A percentile compares a stretch with the other conserved stretches of the same genome.
These are phyloP conservation scores for Mus spicilegus DNA, from an alignment of 2,113 vertebrate species.

Conservation along the genomic window DNA sequence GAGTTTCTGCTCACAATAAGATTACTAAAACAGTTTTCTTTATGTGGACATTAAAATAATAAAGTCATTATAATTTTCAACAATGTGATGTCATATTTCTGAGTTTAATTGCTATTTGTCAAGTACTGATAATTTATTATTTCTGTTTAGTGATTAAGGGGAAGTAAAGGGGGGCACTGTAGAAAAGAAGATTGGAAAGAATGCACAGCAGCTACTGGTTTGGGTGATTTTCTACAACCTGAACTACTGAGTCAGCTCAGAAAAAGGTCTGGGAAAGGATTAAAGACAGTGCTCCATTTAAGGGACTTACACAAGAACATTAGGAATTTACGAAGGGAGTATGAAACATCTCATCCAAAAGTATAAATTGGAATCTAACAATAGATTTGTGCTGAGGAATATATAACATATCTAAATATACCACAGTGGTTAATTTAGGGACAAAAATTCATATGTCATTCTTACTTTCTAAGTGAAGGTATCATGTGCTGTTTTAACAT, in stretches of 20 bases:
- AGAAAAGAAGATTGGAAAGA: neutral
- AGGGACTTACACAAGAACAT: neutral
- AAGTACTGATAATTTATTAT: neutral
- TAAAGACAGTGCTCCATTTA: neutral
- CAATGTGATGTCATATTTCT: neutral
- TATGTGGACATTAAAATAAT: neutral
- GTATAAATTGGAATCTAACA: neutral
- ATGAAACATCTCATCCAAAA: neutral
- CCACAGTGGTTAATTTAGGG: neutral
- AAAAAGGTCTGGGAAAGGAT: neutral
- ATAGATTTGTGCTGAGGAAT: neutral
- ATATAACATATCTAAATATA: neutral
- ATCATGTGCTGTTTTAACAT: neutral
- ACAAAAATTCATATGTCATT: neutral
- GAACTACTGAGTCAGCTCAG: neutral
- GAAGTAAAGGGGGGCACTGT: neutral
- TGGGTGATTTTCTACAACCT: neutral
- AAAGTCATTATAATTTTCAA: neutral
- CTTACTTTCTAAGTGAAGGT: neutral
- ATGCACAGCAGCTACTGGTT: neutral
- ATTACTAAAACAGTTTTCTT: neutral
- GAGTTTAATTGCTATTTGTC: conserved; percentile 39
- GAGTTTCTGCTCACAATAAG: neutral
- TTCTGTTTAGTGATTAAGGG: neutral
- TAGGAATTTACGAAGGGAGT: neutral